These are phyloP conservation scores for Cyphomyrus discorhynchus DNA, from an alignment of 2,113 vertebrate genomes.

Conservation along the genomic window DNA sequence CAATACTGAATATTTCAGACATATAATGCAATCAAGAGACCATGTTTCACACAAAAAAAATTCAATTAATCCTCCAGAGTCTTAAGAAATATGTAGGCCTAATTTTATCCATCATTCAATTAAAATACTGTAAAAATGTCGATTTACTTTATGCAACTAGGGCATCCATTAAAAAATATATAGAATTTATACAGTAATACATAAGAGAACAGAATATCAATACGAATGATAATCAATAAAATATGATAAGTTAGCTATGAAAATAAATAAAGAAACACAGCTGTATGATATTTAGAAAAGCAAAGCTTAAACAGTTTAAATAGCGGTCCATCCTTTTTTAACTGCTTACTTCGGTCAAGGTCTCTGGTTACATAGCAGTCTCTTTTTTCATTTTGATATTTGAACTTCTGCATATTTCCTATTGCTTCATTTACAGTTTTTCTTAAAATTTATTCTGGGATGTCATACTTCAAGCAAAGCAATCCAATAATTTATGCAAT, in stretches of 20 bases:
- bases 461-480: neutral
- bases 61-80: neutral
- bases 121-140: neutral
- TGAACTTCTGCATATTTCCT: neutral
- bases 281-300: neutral
- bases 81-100: neutral
- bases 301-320: neutral
- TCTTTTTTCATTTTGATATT: neutral
- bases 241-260: neutral
- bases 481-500: neutral
- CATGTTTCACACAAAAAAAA: neutral
- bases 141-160: neutral
- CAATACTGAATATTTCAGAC: neutral
- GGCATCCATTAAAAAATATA: neutral
- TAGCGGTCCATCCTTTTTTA: neutral
- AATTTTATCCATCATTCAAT: neutral
- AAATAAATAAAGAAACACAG: neutral
- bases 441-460: neutral
- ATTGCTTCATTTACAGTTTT: neutral
- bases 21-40: neutral
- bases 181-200: neutral
- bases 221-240: neutral
- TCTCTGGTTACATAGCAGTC: neutral
- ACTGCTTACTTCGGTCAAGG: neutral
- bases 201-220: neutral